Conservation (phyloP, 92 coral and sea anemone species). For the Heliopora coerulea region DNA sequence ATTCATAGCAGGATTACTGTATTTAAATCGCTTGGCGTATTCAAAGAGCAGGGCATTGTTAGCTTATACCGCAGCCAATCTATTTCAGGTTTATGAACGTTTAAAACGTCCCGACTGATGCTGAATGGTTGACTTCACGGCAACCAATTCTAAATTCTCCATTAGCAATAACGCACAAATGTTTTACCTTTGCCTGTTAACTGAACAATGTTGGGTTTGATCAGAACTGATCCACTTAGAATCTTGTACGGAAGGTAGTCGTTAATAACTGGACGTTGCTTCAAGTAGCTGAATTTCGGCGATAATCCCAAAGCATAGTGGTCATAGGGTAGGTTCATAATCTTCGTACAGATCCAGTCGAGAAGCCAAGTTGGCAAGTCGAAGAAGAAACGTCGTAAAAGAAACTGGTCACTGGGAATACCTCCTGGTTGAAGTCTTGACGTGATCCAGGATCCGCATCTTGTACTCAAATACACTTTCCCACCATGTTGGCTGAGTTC, state of each 20-base stretch:
- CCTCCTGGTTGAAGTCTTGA: conserved; percentile 36
- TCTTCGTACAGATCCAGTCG: conserved; percentile 7
- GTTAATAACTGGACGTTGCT: conserved; percentile 23
- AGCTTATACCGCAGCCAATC: too few relatives aligned
- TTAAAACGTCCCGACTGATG: too few relatives aligned
- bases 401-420: conserved; percentile 19
- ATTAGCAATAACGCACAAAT: too few relatives aligned
- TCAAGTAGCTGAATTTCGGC: conserved; percentile 18
- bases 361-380: conserved; percentile 12
- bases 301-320: conserved; percentile 21
- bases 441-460: conserved; percentile 34
- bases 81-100: too few relatives aligned
- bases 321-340: conserved; percentile 9
- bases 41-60: too few relatives aligned
- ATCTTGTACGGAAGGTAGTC: conserved; percentile 26
- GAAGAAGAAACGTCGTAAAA: conserved; percentile 29
- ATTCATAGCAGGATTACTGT: too few relatives aligned
- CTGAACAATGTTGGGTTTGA: conserved; percentile 17
- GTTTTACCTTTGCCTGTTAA: conserved; percentile 31
- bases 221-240: conserved; percentile 15
- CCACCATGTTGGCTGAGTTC: conserved; percentile 28
- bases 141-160: too few relatives aligned
- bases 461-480: conserved; percentile 33
- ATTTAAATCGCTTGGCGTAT: too few relatives aligned
- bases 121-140: too few relatives aligned